These are phyloP conservation scores for Parnassius mnemosyne DNA, from an alignment of 2,888 invertebrate species.

Conservation along the genomic window DNA sequence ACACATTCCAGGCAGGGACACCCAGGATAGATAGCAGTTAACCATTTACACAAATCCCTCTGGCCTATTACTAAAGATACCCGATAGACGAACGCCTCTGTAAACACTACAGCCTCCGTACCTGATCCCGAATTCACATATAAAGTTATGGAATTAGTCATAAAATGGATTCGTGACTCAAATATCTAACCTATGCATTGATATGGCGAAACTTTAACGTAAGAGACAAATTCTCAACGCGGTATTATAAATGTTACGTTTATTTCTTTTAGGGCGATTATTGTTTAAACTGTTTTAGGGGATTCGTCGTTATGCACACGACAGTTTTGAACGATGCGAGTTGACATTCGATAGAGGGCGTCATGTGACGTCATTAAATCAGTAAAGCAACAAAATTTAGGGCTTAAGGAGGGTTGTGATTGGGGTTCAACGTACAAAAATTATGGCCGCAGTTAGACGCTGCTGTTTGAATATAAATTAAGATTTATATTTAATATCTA, in stretches of 20 bases:
- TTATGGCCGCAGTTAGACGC: conserved; percentile 20
- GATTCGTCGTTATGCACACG: conserved; percentile 33
- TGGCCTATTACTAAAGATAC: conserved; percentile 52
- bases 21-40: conserved; percentile 34
- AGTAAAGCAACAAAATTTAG: conserved; percentile 74
- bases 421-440: conserved; percentile 36
- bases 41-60: conserved; percentile 65
- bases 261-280: background rate
- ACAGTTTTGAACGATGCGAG: conserved; percentile 57
- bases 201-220: conserved; percentile 30
- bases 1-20: conserved; percentile 33
- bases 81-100: conserved; percentile 61
- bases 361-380: conserved; percentile 79
- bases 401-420: conserved; percentile 62
- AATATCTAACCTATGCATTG: conserved; percentile 76
- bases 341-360: conserved; percentile 79
- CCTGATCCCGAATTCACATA: conserved; percentile 78
- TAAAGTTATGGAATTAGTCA: conserved; percentile 81
- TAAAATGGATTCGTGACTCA: conserved; percentile 80
- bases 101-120: conserved; percentile 67
- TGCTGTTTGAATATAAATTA: conserved; percentile 26
- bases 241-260: conserved; percentile 27
- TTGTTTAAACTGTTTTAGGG: conserved; percentile 6
- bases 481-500: conserved; percentile 17
- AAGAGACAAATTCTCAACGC: conserved; percentile 23